These are phyloP conservation scores for Amphiprion percula DNA, from an alignment of 2,113 vertebrate species.

Conservation along the genomic window DNA sequence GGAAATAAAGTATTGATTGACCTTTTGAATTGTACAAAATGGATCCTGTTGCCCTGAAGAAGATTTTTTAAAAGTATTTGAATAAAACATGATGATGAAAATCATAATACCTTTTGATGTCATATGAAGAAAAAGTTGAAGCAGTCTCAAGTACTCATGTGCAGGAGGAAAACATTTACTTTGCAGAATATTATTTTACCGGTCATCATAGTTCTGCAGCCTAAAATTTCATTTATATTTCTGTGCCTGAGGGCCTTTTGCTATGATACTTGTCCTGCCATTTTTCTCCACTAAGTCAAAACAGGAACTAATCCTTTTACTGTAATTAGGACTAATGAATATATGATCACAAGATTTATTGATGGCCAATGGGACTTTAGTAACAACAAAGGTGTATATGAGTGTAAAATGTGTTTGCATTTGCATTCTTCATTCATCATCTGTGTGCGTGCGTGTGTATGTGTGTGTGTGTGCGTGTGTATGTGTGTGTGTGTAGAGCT, in stretches of 20 bases:
- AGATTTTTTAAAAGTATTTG: slow-evolving; percentile 68
- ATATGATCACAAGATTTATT: slow-evolving; percentile 46
- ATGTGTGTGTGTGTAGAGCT: slow-evolving; percentile 23
- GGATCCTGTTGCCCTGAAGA: slow-evolving; percentile 56
- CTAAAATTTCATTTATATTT: not conserved
- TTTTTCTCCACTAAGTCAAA: slow-evolving; percentile 24
- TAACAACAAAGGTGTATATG: slow-evolving; percentile 38
- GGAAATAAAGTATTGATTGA: slow-evolving; percentile 72
- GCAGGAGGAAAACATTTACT: not conserved
- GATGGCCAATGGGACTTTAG: slow-evolving; percentile 30
- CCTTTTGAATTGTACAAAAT: slow-evolving; percentile 67
- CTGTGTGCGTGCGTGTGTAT: slow-evolving; percentile 13
- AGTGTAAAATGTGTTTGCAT: slow-evolving; percentile 46
- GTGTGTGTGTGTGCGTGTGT: slow-evolving; percentile 19
- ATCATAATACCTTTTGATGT: slow-evolving; percentile 52
- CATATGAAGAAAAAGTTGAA: slow-evolving; percentile 44
- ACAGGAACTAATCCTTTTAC: slow-evolving; percentile 35
- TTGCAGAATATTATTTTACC: not conserved
- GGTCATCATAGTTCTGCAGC: not conserved
- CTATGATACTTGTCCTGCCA: not conserved
- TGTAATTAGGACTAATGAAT: slow-evolving; percentile 60
- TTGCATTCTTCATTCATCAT: slow-evolving; percentile 59
- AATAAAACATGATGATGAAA: slow-evolving; percentile 68
- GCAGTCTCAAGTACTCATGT: slow-evolving; percentile 5
- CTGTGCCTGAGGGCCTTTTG: not conserved